Evolutionary conservation across 1,140 invertebrate genomes (phyloP).

Genomic region (Phortica variegata): DNA sequence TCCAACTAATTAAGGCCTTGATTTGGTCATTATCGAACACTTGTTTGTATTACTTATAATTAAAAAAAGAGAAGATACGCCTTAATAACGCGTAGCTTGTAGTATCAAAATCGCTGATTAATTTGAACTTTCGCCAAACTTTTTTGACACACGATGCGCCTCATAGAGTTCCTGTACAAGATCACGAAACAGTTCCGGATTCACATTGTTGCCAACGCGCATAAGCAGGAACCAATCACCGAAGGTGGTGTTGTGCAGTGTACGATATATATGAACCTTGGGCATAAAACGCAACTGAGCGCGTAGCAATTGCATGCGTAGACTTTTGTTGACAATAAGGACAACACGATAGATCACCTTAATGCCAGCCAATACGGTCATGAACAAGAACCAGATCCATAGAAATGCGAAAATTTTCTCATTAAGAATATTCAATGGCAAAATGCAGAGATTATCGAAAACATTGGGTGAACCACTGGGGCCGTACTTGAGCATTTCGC

Average conservation of each 20-base stretch:
- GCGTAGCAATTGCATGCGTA: slow-evolving; percentile 59
- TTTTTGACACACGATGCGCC: background rate
- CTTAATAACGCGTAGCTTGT: too few species aligned
- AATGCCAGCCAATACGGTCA: slow-evolving; percentile 65
- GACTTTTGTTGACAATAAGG: slow-evolving; percentile 29
- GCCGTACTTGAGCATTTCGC: slow-evolving; percentile 67
- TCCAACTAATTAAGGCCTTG: too few species aligned
- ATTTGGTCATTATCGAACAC: too few species aligned
- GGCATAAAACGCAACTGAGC: slow-evolving; percentile 54
- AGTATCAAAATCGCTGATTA: too few species aligned
- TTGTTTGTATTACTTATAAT: too few species aligned
- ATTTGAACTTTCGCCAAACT: background rate
- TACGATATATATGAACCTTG: slow-evolving; percentile 14
- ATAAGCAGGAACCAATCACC: slow-evolving; percentile 73
- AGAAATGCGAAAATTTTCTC: slow-evolving; percentile 79
- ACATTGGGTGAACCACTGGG: slow-evolving; percentile 63
- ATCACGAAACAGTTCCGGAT: slow-evolving; percentile 64
- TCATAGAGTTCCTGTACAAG: slow-evolving; percentile 59
- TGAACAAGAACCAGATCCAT: slow-evolving; percentile 78
- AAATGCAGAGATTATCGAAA: slow-evolving; percentile 70
- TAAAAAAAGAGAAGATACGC: too few species aligned
- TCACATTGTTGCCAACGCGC: slow-evolving; percentile 68
- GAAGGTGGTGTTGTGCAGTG: slow-evolving; percentile 45
- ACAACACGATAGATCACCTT: slow-evolving; percentile 63
- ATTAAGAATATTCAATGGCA: slow-evolving; percentile 77